Percentiles rank a stretch among this genome's conserved stretches.
Conservation (phyloP, 2,888 invertebrate genomes). For the Drosophila subquinaria region DNA sequence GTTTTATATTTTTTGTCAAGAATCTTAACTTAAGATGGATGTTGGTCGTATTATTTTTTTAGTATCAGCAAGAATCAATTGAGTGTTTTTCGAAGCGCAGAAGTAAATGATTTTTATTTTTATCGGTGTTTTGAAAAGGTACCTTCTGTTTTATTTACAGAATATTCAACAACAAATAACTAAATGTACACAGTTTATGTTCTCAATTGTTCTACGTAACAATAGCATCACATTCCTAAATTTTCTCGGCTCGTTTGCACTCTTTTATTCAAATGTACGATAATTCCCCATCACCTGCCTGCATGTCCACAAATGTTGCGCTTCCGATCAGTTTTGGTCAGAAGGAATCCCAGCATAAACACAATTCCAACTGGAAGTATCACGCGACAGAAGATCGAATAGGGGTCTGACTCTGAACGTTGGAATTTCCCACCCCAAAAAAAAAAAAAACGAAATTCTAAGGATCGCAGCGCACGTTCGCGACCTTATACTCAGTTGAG, state of each 20-base stretch:
- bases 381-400: conserved; percentile 73
- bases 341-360: conserved; percentile 20
- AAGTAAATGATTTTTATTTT: too few species aligned
- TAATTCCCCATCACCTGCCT: conserved; percentile 44
- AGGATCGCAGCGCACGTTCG: conserved; percentile 41
- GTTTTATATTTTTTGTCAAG: too few species aligned
- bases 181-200: neutral
- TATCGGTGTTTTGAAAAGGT: neutral
- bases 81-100: too few species aligned
- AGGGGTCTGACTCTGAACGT: conserved; percentile 70
- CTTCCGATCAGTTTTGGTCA: conserved; percentile 38
- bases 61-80: too few species aligned
- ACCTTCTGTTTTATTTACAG: neutral
- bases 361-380: conserved; percentile 48
- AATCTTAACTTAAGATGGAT: too few species aligned
- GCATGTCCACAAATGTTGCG: conserved; percentile 52
- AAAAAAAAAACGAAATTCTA: conserved; percentile 17
- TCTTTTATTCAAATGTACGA: neutral
- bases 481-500: neutral
- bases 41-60: too few species aligned
- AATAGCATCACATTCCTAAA: conserved; percentile 1
- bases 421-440: conserved; percentile 46
- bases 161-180: neutral
- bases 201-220: neutral
- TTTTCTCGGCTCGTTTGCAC: conserved; percentile 3